phyloP scores from a whole-genome alignment of 2,797 vertebrate genomes.

The Brachyrhaphis roseni region DNA sequence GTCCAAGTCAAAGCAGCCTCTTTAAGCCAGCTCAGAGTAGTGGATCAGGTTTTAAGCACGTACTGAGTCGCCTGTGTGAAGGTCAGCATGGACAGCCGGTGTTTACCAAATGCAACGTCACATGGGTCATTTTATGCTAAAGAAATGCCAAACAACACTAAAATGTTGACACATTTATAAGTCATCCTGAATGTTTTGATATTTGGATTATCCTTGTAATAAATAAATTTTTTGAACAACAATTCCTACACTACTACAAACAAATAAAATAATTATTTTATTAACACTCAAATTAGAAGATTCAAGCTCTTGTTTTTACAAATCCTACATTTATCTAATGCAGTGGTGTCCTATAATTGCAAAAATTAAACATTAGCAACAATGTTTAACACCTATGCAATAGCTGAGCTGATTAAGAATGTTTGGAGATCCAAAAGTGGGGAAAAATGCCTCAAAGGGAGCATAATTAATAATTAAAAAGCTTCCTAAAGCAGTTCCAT shows the following conservation, averaged over 20 bases:
- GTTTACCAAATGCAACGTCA: slow-evolving; percentile 2
- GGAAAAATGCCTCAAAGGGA: neutral
- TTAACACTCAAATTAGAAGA: neutral
- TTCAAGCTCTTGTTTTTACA: neutral
- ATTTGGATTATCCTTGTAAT: neutral
- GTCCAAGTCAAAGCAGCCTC: neutral
- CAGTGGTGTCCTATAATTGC: neutral
- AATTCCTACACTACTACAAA: neutral
- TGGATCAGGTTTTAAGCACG: slow-evolving; percentile 45
- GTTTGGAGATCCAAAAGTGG: neutral
- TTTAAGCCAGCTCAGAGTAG: neutral
- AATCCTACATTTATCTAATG: neutral
- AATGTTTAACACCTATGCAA: neutral
- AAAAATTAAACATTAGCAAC: neutral
- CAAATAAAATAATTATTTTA: neutral
- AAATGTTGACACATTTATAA: neutral
- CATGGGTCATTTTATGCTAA: neutral
- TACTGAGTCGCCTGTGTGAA: slow-evolving; percentile 36
- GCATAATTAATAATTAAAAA: neutral
- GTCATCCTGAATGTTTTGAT: neutral
- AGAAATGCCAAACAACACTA: neutral
- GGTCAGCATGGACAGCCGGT: slow-evolving; percentile 36
- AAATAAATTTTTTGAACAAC: neutral
- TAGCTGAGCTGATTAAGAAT: neutral
- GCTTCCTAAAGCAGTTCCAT: neutral